These are phyloP conservation scores for Cetoscarus ocellatus DNA, from an alignment of 2,797 vertebrate genomes.

Conservation along the genomic window DNA sequence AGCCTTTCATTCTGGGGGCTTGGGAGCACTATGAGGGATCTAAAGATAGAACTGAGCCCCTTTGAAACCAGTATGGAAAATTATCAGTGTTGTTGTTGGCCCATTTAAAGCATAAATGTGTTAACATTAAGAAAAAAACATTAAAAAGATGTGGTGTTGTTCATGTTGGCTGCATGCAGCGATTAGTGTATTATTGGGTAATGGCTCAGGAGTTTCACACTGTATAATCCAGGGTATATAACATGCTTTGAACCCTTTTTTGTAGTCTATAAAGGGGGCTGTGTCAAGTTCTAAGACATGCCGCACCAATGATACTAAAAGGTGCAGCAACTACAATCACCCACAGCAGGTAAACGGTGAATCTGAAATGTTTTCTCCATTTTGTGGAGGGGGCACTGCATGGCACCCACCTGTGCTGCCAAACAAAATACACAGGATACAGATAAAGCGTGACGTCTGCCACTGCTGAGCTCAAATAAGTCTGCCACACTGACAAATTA, in stretches of 20 bases:
- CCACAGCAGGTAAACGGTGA: too few relatives aligned
- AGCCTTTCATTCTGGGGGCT: slow-evolving; percentile 24
- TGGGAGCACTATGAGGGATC: background rate
- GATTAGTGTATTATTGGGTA: too few relatives aligned
- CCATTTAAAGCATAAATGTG: background rate
- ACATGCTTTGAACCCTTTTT: too few relatives aligned
- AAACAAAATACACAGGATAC: background rate
- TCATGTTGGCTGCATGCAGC: too few relatives aligned
- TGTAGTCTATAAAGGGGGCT: too few relatives aligned
- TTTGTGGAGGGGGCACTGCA: background rate
- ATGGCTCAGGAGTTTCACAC: too few relatives aligned
- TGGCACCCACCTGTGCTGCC: background rate
- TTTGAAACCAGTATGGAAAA: background rate
- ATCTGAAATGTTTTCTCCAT: too few relatives aligned
- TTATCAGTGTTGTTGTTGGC: background rate
- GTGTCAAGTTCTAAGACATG: too few relatives aligned
- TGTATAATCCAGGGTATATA: too few relatives aligned
- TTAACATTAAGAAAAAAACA: background rate
- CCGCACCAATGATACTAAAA: too few relatives aligned
- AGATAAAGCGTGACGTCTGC: background rate
- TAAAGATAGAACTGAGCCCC: background rate
- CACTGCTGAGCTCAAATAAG: background rate
- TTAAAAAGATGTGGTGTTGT: background rate
- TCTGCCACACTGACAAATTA: background rate
- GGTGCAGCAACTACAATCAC: too few relatives aligned